Percentiles rank a stretch among this genome's conserved stretches.
These are phyloP conservation scores for Anthopleura xanthogrammica DNA, from an alignment of 92 coral and sea anemone species.

Conservation along the genomic window DNA sequence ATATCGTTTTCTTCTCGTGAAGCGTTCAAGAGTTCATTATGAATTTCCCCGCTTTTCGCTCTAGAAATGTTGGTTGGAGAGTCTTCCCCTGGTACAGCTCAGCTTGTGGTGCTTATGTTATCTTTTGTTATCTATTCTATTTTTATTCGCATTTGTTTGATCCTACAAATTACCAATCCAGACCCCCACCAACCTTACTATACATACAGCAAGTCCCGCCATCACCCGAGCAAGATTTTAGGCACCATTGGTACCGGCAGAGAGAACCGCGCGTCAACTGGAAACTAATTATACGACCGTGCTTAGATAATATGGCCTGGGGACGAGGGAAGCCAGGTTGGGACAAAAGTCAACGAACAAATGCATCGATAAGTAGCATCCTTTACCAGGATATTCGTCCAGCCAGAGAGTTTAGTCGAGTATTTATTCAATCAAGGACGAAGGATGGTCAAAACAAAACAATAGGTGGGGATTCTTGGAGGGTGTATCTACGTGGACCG, in stretches of 20 bases:
- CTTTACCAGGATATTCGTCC: conserved; percentile 34
- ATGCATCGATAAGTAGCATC: conserved; percentile 31
- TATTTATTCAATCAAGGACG: conserved; percentile 39
- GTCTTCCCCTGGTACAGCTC: no score
- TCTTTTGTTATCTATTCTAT: no score
- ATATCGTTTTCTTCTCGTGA: no score
- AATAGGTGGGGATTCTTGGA: conserved; percentile 56
- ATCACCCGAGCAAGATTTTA: conserved; percentile 11
- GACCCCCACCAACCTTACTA: not conserved
- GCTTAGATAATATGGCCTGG: conserved; percentile 49
- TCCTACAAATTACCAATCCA: not conserved
- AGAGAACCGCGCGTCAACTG: conserved; percentile 48
- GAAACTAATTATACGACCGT: conserved; percentile 42
- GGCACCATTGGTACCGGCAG: conserved; percentile 59
- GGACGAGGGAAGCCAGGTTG: conserved; percentile 37
- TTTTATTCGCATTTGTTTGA: no score
- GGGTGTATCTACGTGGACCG: conserved; percentile 42
- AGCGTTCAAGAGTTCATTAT: no score
- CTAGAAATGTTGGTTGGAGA: no score
- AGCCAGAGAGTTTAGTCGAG: conserved; percentile 40
- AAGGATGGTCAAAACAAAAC: conserved; percentile 22
- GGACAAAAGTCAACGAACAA: conserved; percentile 34
- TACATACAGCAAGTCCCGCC: no score
- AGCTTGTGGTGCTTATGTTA: no score
- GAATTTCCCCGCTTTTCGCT: no score